A percentile compares a stretch with the other conserved stretches of the same genome.
Evolutionary conservation across 2,113 vertebrate species (phyloP).

Genomic region (Arizona elegans): DNA sequence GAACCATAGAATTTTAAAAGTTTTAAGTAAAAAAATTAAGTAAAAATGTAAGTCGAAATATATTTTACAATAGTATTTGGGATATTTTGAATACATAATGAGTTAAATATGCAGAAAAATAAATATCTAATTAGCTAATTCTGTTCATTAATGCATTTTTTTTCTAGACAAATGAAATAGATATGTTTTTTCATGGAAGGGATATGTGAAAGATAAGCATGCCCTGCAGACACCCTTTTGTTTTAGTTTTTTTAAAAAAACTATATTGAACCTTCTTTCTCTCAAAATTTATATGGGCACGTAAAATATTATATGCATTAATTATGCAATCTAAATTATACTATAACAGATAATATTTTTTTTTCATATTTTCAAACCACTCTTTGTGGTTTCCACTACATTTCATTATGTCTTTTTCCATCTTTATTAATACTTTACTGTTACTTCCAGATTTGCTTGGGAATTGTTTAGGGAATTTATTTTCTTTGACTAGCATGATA

Average conservation of each 20-base stretch:
- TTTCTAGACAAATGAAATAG: neutral
- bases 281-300: neutral
- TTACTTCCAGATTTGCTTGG: neutral
- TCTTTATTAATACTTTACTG: neutral
- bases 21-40: neutral
- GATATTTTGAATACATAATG: neutral
- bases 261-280: neutral
- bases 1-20: neutral
- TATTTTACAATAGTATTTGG: neutral
- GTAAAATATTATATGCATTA: neutral
- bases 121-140: neutral
- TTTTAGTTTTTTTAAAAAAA: neutral
- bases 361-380: neutral
- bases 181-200: neutral
- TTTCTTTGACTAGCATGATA: neutral
- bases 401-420: neutral
- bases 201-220: neutral
- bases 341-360: neutral
- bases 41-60: neutral
- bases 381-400: neutral
- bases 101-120: neutral
- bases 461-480: neutral
- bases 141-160: neutral
- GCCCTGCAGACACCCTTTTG: neutral
- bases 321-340: neutral